Conservation (phyloP, 1,140 invertebrate species). For the Temnothorax curvispinosus region DNA sequence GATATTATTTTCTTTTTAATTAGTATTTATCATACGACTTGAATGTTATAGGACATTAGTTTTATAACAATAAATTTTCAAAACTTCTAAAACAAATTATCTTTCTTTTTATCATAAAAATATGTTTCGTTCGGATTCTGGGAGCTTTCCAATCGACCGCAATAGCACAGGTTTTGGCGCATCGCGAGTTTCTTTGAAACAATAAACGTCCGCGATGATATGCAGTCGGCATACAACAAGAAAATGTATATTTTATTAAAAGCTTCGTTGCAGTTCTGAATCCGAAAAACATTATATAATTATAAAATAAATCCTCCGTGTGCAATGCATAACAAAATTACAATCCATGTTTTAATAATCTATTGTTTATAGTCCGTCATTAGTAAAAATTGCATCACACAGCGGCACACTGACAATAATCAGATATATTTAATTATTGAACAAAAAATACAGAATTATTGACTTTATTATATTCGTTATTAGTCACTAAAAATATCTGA, state of each 20-base stretch:
- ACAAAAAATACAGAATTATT: constrained; percentile 2
- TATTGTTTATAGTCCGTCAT: not conserved
- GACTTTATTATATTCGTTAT: not conserved
- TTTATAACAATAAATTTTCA: not conserved
- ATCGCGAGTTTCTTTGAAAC: constrained; percentile 34
- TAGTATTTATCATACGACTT: not conserved
- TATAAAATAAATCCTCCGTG: not conserved
- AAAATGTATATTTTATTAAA: constrained; percentile 44
- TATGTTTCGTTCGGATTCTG: not conserved
- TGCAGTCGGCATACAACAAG: not conserved
- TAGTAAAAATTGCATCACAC: not conserved
- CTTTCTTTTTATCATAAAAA: constrained; percentile 30
- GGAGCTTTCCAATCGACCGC: constrained; percentile 28
- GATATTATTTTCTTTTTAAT: not conserved
- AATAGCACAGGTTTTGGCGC: constrained; percentile 1
- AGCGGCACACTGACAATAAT: not conserved
- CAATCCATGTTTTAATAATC: constrained; percentile 4
- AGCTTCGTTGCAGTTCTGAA: not conserved
- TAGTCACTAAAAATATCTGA: not conserved
- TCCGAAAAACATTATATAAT: constrained; percentile 30
- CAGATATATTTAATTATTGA: constrained; percentile 18
- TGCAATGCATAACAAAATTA: not conserved
- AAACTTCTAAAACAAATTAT: not conserved
- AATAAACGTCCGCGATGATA: constrained; percentile 11
- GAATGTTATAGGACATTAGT: not conserved